These are phyloP conservation scores for Camponotus vicinus DNA, from an alignment of 1,140 invertebrate species.

Conservation along the genomic window DNA sequence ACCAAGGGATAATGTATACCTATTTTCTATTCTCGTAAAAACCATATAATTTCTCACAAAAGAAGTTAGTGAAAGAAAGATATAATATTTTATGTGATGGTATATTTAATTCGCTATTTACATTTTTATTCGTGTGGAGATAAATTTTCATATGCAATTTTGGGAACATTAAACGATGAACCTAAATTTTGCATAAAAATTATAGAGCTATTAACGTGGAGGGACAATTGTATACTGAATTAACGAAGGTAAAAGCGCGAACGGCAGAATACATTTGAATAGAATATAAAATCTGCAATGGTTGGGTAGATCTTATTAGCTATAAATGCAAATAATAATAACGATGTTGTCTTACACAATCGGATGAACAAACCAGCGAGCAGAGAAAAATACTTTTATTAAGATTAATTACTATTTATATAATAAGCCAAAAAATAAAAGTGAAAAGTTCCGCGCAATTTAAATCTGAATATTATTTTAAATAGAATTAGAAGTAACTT, in stretches of 20 bases:
- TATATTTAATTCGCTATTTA: slow-evolving; percentile 29
- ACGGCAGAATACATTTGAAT: slow-evolving; percentile 47
- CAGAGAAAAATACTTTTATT: slow-evolving; percentile 18
- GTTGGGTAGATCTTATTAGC: slow-evolving; percentile 15
- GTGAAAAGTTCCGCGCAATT: slow-evolving; percentile 14
- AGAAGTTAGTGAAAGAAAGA: neutral
- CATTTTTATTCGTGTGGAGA: slow-evolving; percentile 5
- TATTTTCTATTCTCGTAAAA: slow-evolving; percentile 43
- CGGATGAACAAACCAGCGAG: neutral
- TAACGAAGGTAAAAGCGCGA: slow-evolving; percentile 19
- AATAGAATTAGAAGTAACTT: slow-evolving; percentile 9
- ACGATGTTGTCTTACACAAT: slow-evolving; percentile 11
- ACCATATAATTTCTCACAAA: neutral
- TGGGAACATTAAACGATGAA: slow-evolving; percentile 12
- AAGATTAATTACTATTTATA: slow-evolving; percentile 39
- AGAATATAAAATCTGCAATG: slow-evolving; percentile 42
- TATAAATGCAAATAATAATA: slow-evolving; percentile 39
- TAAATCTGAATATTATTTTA: slow-evolving; percentile 17
- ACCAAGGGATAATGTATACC: neutral
- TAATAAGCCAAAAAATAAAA: slow-evolving; percentile 42
- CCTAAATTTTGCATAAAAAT: slow-evolving; percentile 39
- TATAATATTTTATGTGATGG: neutral
- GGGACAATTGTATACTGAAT: slow-evolving; percentile 18
- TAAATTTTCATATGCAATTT: slow-evolving; percentile 7
- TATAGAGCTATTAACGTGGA: slow-evolving; percentile 4